Base-by-base conservation (phyloP, 2,797 vertebrate species). In the Crenuchus spilurus region DNA sequence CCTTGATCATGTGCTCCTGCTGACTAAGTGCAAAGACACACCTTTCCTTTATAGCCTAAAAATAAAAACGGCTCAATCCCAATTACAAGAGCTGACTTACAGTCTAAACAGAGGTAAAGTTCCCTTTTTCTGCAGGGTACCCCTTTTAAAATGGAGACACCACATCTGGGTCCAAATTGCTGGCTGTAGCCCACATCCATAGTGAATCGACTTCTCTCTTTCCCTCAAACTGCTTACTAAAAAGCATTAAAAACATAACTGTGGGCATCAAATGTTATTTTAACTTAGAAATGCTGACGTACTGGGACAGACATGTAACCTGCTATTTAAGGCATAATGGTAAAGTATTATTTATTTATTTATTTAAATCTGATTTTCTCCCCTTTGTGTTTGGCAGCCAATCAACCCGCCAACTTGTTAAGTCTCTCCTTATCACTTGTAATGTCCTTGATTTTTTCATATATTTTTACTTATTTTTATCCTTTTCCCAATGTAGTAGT, bases 21-120 rank as follows among this genome's bases (percentile, higher is more conserved):
- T 79, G 76, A 80, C 66, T 82, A 82, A 82, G 81, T 79, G 72
- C 77, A 81, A 75, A 80, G 86, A 84, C 89, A 88, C 87, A 84
- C 87, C 89, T 90, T 87, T 87, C 83, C 85, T 87, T 78, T 85
- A 71, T 62, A 83, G 78, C 49, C 75, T 75, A 82, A 84, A 77
- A 89, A 89, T 87, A 83, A 84, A 86, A 67, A 69, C 51, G 51
- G 63, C 46, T 72, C 62, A 51, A 49, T 67, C 10, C 80, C 77
- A 48, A 81, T 73, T 80, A 72, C 46, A 61, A 11, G 52, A 77
- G 75, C 58, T 82, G 65, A 75, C 78, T 33, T 79, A 52, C 73
- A 70, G 22, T 48, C 74, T 80, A 76, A 84, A 87, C 72, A 87
- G 33, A 80, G 41, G n/a, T n/a, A 0, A 8, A 16, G 35, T 30